Evolutionary conservation across 2,888 invertebrate species (phyloP).

Genomic region (Torymus aiolomorphi): DNA sequence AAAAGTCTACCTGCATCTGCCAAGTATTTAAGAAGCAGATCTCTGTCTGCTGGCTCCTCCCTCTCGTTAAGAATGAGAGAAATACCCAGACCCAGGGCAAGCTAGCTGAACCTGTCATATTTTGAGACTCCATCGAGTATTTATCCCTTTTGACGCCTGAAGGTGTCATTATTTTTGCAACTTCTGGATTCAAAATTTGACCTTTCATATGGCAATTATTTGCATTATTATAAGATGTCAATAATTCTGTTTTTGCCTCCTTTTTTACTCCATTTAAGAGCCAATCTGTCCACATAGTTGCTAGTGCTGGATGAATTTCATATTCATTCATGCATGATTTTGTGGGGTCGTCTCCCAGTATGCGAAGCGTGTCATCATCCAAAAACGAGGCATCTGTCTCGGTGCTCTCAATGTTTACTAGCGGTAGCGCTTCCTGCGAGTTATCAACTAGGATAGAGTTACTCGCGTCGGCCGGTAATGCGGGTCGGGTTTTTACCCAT

Average conservation of each 20-base stretch:
- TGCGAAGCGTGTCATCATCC: too few relatives aligned
- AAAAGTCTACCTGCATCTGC: slow-evolving; percentile 47
- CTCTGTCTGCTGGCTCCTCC: neutral
- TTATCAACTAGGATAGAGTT: too few relatives aligned
- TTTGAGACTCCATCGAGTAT: slow-evolving; percentile 45
- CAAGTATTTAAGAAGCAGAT: neutral
- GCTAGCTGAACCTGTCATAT: slow-evolving; percentile 35
- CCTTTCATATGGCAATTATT: slow-evolving; percentile 46
- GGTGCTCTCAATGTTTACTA: too few relatives aligned
- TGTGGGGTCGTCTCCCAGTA: too few relatives aligned
- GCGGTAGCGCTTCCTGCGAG: too few relatives aligned
- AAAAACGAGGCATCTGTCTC: too few relatives aligned
- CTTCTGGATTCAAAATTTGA: slow-evolving; percentile 51
- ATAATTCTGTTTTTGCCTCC: slow-evolving; percentile 47
- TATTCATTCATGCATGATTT: too few relatives aligned
- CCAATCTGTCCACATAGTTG: slow-evolving; percentile 53
- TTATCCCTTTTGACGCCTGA: slow-evolving; percentile 49
- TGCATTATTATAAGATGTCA: slow-evolving; percentile 13
- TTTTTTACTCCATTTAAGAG: slow-evolving; percentile 51
- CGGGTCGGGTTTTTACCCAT: too few relatives aligned
- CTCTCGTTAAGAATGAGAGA: neutral
- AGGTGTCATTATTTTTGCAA: slow-evolving; percentile 43
- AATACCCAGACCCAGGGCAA: neutral
- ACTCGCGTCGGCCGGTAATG: too few relatives aligned
- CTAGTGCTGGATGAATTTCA: slow-evolving; percentile 49